These are phyloP conservation scores for Ctena decussata DNA, from an alignment of 2,888 invertebrate genomes.

Conservation along the genomic window DNA sequence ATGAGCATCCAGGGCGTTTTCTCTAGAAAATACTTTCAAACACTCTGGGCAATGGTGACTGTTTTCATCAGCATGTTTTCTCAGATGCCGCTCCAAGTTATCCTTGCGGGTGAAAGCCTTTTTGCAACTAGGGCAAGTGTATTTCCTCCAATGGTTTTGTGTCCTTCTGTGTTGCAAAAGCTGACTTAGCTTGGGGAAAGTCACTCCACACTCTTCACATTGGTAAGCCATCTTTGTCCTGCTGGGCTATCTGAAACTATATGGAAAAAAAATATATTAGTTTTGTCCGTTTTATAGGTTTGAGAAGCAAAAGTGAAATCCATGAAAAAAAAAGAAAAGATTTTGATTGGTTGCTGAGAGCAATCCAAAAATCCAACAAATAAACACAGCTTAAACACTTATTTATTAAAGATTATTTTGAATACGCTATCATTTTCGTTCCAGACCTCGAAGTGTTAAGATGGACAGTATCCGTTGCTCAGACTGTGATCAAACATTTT, in stretches of 20 bases:
- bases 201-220: conserved; percentile 37
- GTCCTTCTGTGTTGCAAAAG: conserved; percentile 29
- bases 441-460: background rate
- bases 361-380: too few relatives aligned
- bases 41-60: conserved; percentile 38
- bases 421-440: background rate
- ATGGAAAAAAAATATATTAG: too few relatives aligned
- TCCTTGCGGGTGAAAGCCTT: conserved; percentile 30
- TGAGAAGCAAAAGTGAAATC: too few relatives aligned
- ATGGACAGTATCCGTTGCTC: background rate
- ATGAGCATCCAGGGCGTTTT: conserved; percentile 20
- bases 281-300: too few relatives aligned
- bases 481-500: background rate
- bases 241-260: background rate
- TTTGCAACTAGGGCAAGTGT: conserved; percentile 19
- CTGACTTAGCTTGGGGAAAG: conserved; percentile 30
- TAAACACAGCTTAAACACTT: too few relatives aligned
- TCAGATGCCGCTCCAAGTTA: conserved; percentile 33
- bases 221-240: conserved; percentile 25
- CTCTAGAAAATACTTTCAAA: conserved; percentile 21
- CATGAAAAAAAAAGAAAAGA: too few relatives aligned
- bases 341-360: too few relatives aligned
- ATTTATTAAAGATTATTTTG: too few relatives aligned
- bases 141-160: conserved; percentile 29
- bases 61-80: conserved; percentile 19